A percentile compares a stretch with the other conserved stretches of the same genome.
These are phyloP conservation scores for Setophaga coronata DNA, from an alignment of 2,113 vertebrate genomes.

Conservation along the genomic window DNA sequence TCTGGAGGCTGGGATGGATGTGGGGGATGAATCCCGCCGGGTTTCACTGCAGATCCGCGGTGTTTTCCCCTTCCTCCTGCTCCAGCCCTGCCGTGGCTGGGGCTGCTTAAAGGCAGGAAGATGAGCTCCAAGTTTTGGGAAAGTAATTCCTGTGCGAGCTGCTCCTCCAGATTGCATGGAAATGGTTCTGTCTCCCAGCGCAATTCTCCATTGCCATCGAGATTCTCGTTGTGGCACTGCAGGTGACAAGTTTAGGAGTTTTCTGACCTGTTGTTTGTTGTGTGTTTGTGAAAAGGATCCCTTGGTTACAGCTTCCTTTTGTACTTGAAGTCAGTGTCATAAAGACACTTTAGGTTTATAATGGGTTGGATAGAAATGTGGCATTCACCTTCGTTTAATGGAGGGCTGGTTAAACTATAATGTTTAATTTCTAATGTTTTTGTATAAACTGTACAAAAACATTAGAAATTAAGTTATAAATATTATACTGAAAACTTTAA, in stretches of 20 bases:
- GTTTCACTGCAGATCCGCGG: background rate
- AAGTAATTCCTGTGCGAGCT: background rate
- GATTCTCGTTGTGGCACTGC: background rate
- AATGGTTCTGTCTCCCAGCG: accelerated
- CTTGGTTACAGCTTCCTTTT: background rate
- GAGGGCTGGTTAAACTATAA: background rate
- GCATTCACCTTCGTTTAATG: background rate
- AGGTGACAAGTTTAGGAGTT: conserved; percentile 7
- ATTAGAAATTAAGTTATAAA: background rate
- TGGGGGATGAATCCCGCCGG: background rate
- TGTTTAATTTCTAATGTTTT: too few relatives aligned
- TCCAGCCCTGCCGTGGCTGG: background rate
- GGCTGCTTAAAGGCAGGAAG: background rate
- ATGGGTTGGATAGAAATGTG: background rate
- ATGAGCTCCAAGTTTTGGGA: background rate
- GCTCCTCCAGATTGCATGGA: background rate
- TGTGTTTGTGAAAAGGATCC: background rate
- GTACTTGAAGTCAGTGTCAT: background rate
- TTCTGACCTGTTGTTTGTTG: background rate
- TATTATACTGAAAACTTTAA: background rate
- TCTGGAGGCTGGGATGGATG: background rate
- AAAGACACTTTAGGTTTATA: background rate
- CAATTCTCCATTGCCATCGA: background rate
- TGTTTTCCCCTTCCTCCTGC: background rate
- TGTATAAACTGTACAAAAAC: background rate